A percentile compares a stretch with the other conserved stretches of the same genome.
phyloP scores from a whole-genome alignment of 2,888 invertebrate species.

The Acholoe squamosa region DNA sequence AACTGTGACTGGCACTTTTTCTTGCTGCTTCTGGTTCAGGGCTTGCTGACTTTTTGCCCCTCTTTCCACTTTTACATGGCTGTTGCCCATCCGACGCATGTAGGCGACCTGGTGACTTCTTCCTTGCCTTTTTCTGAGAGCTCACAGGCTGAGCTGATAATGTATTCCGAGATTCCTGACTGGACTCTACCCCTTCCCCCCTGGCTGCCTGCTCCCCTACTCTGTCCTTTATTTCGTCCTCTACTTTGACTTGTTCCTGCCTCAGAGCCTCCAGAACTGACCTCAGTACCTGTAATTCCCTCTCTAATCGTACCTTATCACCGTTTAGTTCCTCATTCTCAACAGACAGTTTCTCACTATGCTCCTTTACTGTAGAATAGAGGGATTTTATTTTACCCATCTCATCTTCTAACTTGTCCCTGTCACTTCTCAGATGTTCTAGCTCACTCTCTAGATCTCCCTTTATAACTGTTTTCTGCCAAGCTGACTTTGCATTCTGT shows the following conservation, averaged over 20 bases:
- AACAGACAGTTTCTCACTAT: constrained; percentile 32
- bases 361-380: constrained; percentile 30
- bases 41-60: constrained; percentile 38
- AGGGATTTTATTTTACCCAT: constrained; percentile 16
- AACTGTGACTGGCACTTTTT: not conserved
- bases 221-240: not conserved
- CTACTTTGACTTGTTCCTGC: constrained; percentile 33
- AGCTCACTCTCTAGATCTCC: constrained; percentile 36
- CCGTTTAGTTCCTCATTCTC: constrained; percentile 62
- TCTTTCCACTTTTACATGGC: not conserved
- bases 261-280: constrained; percentile 39
- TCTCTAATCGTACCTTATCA: constrained; percentile 11
- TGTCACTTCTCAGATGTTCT: constrained; percentile 36
- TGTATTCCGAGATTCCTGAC: not conserved
- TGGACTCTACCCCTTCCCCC: not conserved
- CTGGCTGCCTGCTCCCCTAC: constrained; percentile 15
- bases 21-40: not conserved
- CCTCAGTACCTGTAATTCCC: constrained; percentile 45
- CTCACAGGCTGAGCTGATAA: not conserved
- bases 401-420: constrained; percentile 50
- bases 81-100: not conserved
- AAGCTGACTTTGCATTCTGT: constrained; percentile 29
- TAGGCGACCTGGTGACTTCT: not conserved
- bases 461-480: not conserved
- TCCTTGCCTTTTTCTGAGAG: not conserved